Conservation (phyloP, 2,113 vertebrate genomes). For the Notothenia rossii region DNA sequence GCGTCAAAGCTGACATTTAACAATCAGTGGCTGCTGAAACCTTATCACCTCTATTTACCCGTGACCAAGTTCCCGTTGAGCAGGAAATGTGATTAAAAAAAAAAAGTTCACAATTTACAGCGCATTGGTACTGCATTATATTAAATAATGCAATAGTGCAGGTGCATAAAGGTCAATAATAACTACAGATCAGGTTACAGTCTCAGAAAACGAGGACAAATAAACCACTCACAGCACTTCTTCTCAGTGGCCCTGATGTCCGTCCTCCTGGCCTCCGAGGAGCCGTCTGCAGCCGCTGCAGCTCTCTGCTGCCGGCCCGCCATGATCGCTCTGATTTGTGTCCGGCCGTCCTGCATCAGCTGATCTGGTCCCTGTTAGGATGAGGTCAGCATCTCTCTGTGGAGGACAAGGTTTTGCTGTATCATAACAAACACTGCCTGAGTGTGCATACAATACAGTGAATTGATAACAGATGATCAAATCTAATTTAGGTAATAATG, state of each 20-base stretch:
- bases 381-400: conserved; percentile 50
- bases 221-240: conserved; percentile 83
- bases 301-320: conserved; percentile 56
- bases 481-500: background rate
- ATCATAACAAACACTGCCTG: background rate
- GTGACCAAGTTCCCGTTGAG: background rate
- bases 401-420: background rate
- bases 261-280: conserved; percentile 57
- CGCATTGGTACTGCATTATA: background rate
- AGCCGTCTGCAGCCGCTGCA: conserved; percentile 31
- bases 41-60: conserved; percentile 5
- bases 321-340: conserved; percentile 45
- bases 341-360: conserved; percentile 8
- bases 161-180: conserved; percentile 6
- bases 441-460: background rate
- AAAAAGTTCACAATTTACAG: background rate
- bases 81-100: background rate
- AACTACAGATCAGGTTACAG: background rate
- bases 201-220: background rate
- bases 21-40: background rate
- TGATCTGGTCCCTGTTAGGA: conserved; percentile 20
- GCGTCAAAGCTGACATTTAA: conserved; percentile 34
- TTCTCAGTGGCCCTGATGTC: conserved; percentile 78
- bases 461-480: background rate
- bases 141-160: background rate